These are phyloP conservation scores for Perccottus glenii DNA, from an alignment of 2,113 vertebrate species.

Conservation along the genomic window DNA sequence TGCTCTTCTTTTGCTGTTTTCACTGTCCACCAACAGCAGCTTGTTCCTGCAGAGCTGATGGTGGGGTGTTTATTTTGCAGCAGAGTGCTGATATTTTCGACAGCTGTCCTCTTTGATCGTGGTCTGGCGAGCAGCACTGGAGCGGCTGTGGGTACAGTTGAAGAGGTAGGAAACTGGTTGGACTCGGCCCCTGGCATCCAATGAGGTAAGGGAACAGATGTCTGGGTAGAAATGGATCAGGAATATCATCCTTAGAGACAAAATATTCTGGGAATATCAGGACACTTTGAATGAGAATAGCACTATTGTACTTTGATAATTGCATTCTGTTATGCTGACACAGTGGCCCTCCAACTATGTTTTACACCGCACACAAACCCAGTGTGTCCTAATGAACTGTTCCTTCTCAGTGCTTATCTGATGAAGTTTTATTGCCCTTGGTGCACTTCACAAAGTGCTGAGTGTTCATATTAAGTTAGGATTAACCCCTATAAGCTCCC, in stretches of 20 bases:
- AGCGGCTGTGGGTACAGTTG: slow-evolving; percentile 19
- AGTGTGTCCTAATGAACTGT: slow-evolving; percentile 44
- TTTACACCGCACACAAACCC: slow-evolving; percentile 28
- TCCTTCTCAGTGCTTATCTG: slow-evolving; percentile 42
- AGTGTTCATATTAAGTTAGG: slow-evolving; percentile 40
- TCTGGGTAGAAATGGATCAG: slow-evolving; percentile 29
- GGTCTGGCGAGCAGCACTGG: slow-evolving; percentile 56
- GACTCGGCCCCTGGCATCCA: slow-evolving; percentile 47
- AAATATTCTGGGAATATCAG: slow-evolving; percentile 11
- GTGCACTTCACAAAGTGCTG: slow-evolving; percentile 58
- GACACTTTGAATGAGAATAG: slow-evolving; percentile 8
- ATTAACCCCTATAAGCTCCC: slow-evolving; percentile 50
- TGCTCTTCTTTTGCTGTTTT: slow-evolving; percentile 9
- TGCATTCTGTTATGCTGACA: slow-evolving; percentile 54
- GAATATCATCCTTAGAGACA: slow-evolving; percentile 12
- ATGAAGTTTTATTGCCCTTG: slow-evolving; percentile 50
- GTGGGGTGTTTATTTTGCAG: slow-evolving; percentile 22
- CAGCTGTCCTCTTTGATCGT: slow-evolving; percentile 71
- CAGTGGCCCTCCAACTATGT: slow-evolving; percentile 18
- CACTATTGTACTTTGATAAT: slow-evolving; percentile 33
- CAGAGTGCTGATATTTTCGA: slow-evolving; percentile 24
- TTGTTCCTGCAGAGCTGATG: not conserved
- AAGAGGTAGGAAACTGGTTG: slow-evolving; percentile 18
- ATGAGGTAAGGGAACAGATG: slow-evolving; percentile 61
- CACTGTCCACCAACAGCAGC: not conserved